Evolutionary conservation across 2,797 vertebrate genomes (phyloP), one percentile per base, ranked within the genome.

Genomic region (Strix occidentalis): DNA sequence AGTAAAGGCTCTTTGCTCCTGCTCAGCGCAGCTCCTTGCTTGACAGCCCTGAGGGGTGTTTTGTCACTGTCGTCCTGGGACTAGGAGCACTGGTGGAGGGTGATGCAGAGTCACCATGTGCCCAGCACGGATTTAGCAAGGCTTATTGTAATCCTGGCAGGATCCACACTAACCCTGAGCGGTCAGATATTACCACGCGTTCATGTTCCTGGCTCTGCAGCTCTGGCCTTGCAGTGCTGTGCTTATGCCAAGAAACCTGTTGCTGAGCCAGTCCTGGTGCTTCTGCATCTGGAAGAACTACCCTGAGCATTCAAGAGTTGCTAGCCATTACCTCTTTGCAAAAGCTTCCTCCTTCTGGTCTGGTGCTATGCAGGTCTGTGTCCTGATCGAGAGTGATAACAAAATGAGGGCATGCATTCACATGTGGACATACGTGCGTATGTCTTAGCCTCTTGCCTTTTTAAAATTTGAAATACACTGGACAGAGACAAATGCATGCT

Each of bases 71-170:
- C 46, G 60, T 33, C 56, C 48, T 60, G 63, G n/a, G 85, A 20
- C 65, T 61, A 28, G 54, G 66, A 76, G 83, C 43, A 43, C 45
- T 63, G 74, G 19, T 2, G 4, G 57, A 93, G 83, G 74, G 46
- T 13, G 35, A 33, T 90, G 80, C 74, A 61, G 57, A 86, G 86
- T 93, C 90, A 76, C 86, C 74, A 29, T 37, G 86, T 84, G 86
- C 80, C 88, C 77, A 19, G 88, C 63, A 31, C 2, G 31, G 90
- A 95, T 93, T 96, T 95, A 94, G 95, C 54, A 58, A 76, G 80
- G 92, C 70, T 96, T 93, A 93, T 11, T 0, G 0, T 96, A 95
- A 96, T 97, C 90, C 90, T 69, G 86, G 83, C 77, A 69, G 66
- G 54, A 82, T 90, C 92, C 90, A 65, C 1, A 2, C 86, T 89